Base-by-base conservation (phyloP, 2,888 invertebrate species). In the Leptogaster cylindrica region DNA sequence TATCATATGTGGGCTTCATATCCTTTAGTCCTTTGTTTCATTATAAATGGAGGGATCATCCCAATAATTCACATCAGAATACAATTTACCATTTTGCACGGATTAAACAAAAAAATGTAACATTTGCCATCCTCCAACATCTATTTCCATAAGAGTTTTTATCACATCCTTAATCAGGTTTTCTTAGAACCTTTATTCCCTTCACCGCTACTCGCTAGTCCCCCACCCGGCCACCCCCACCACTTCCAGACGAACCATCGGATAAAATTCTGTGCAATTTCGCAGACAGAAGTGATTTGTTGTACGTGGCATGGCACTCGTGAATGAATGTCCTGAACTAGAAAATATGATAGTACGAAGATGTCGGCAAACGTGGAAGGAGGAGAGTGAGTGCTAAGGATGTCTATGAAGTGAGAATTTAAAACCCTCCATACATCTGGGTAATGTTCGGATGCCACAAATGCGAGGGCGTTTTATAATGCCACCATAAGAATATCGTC, bases 401-500 rank as follows among this genome's bases (percentile, higher is more conserved):
- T 12, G 36, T 39, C 23, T 36, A 36, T 36, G 36, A 55, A 55
- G 36, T 55, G 55, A 61, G 28, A 44, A 41, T 61, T 61, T 41
- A 41, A 61, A 14, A 28, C 20, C 61, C 14, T 12, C 2, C 18
- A 27, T 61, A 61, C 44, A 41, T 61, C 61, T 61, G 61, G 44
- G 16, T 61, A 61, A 61, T 44, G 61, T 61, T 27, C 44, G 28
- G 61, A n/a, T 61, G 27, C 61, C 61, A 27, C 61, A 61, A 61
- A 44, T 61, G 28, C 44, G 61, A 61, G 44, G 12, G 39, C 25
- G 25, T 12, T 48, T 48, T 44, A 27, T 61, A 61, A 61, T 61
- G 41, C 20, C 5, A 4, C 20, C 44, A 61, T 61, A 61, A 61
- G 44, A 44, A 61, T 44, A 44, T 61, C 61, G 44, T 61, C 28